Evolutionary conservation across 2,113 vertebrate species (phyloP).

Genomic region (Anolis carolinensis): DNA sequence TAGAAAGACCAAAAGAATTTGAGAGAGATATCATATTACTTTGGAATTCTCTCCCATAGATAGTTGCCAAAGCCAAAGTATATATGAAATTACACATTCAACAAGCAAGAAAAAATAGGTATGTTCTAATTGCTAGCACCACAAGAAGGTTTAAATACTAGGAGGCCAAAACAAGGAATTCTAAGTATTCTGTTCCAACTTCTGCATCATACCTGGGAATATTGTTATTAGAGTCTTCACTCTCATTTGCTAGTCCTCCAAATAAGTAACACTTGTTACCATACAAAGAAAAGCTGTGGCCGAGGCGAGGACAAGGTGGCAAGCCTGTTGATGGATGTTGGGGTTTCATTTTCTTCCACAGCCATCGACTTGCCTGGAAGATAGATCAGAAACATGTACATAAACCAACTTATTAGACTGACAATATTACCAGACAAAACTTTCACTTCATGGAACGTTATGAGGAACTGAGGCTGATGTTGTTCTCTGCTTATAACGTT

Average conservation of each 20-base stretch:
- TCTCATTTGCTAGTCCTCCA: constrained; percentile 90
- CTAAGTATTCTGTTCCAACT: constrained; percentile 30
- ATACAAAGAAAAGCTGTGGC: constrained; percentile 89
- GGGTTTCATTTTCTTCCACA: constrained; percentile 97
- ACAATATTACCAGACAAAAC: too few relatives aligned
- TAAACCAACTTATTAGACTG: not conserved
- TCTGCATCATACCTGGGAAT: constrained; percentile 83
- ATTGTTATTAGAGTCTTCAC: constrained; percentile 92
- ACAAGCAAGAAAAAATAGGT: not conserved
- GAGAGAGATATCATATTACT: not conserved
- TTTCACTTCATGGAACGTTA: too few relatives aligned
- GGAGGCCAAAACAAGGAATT: not conserved
- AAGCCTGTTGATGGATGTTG: constrained; percentile 82
- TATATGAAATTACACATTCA: not conserved
- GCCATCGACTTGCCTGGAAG: constrained; percentile 92
- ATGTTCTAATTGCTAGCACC: not conserved
- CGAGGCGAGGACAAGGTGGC: constrained; percentile 87
- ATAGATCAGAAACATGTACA: constrained; percentile 40
- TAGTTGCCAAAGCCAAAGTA: not conserved
- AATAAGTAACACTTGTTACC: constrained; percentile 92
- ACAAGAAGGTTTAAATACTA: not conserved
- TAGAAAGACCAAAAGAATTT: not conserved
- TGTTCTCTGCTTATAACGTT: too few relatives aligned
- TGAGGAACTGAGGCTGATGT: too few relatives aligned
- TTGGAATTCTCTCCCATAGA: not conserved